Conservation (phyloP, 2,113 vertebrate genomes). For the Tachysurus fulvidraco region DNA sequence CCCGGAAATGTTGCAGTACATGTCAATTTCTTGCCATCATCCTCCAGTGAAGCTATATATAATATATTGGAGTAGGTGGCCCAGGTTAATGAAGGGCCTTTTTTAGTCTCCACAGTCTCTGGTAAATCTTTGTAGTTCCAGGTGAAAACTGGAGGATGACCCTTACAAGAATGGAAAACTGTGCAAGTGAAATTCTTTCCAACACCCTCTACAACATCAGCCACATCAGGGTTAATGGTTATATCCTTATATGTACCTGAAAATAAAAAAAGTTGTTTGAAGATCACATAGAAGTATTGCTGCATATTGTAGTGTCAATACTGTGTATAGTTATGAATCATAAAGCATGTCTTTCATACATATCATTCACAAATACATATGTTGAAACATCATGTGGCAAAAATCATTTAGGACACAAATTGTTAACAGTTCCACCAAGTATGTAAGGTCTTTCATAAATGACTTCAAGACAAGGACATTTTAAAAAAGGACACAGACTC, state of each 20-base stretch:
- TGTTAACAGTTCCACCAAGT: not conserved
- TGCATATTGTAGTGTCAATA: not conserved
- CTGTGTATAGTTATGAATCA: too few species aligned
- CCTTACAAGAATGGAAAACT: conserved; percentile 59
- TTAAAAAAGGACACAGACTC: not conserved
- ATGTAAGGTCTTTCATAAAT: not conserved
- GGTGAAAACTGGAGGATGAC: conserved; percentile 47
- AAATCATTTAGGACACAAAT: not conserved
- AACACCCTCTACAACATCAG: conserved; percentile 54
- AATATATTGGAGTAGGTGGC: conserved; percentile 56
- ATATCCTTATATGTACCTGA: conserved; percentile 61
- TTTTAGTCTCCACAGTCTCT: not conserved
- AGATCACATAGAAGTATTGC: not conserved
- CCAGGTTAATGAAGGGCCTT: not conserved
- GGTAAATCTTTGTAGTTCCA: conserved; percentile 65
- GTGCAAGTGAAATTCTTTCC: conserved; percentile 60
- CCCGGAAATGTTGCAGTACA: conserved; percentile 56
- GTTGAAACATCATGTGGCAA: not conserved
- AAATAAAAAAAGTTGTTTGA: not conserved
- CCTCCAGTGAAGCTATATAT: conserved; percentile 57
- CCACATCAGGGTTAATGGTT: conserved; percentile 47
- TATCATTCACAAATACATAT: not conserved
- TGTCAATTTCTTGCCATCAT: conserved; percentile 58
- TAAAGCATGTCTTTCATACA: too few species aligned
- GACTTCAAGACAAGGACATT: not conserved